These are phyloP conservation scores for Fragum whitleyi DNA, from an alignment of 2,888 invertebrate genomes.

Conservation along the genomic window DNA sequence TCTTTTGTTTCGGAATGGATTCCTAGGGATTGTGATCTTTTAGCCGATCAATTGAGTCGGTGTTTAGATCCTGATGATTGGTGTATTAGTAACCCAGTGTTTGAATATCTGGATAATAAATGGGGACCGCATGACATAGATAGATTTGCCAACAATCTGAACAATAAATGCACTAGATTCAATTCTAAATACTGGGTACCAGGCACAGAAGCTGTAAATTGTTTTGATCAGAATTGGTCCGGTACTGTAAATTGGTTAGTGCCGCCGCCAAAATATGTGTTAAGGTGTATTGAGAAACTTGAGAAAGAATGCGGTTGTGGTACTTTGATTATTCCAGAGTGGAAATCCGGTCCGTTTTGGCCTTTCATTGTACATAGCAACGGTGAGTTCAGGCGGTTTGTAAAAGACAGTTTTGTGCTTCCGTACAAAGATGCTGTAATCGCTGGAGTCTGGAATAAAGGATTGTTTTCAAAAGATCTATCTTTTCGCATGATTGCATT, in stretches of 20 bases:
- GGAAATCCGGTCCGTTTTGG: constrained; percentile 41
- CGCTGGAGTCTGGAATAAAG: no score
- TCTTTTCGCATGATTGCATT: neutral
- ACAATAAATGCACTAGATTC: constrained; percentile 32
- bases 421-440: neutral
- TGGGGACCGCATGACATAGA: constrained; percentile 34
- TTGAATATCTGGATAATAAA: neutral
- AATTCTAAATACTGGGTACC: constrained; percentile 36
- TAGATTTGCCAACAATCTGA: constrained; percentile 26
- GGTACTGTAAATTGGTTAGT: constrained; percentile 32
- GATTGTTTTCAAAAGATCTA: neutral
- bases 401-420: neutral
- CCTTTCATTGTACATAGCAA: constrained; percentile 2
- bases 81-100: neutral
- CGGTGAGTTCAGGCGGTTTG: neutral
- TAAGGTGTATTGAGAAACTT: constrained; percentile 19
- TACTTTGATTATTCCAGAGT: constrained; percentile 39
- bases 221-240: constrained; percentile 27
- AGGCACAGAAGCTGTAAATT: constrained; percentile 27
- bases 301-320: constrained; percentile 9
- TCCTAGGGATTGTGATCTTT: neutral
- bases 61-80: constrained; percentile 30
- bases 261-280: constrained; percentile 30
- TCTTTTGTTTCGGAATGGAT: constrained; percentile 21
- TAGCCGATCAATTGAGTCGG: constrained; percentile 26